A percentile compares a stretch with the other conserved stretches of the same genome.
These are phyloP conservation scores for Phyllotreta cruciferae DNA, from an alignment of 2,888 invertebrate genomes.

Conservation along the genomic window DNA sequence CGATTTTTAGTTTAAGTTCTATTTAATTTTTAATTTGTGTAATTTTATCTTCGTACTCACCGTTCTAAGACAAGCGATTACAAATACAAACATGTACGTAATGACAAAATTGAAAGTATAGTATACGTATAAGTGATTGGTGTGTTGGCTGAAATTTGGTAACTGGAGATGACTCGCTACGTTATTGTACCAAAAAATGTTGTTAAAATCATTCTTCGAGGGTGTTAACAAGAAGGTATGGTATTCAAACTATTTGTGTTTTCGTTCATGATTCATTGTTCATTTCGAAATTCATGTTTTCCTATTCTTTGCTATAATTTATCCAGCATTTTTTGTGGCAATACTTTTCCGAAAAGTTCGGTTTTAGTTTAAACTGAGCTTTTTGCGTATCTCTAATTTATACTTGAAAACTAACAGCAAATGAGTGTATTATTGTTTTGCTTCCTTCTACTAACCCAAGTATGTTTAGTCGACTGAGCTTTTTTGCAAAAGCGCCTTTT, in stretches of 20 bases:
- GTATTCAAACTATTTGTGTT: constrained; percentile 10
- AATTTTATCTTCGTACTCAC: no score
- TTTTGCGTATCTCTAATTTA: neutral
- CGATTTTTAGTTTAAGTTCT: no score
- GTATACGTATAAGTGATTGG: constrained; percentile 4
- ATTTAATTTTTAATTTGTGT: no score
- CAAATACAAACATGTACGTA: neutral
- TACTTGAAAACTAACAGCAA: constrained; percentile 24
- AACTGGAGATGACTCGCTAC: constrained; percentile 14
- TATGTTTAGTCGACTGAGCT: constrained; percentile 38
- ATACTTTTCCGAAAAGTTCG: constrained; percentile 9
- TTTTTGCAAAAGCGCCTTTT: constrained; percentile 38
- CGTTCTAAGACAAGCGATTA: neutral
- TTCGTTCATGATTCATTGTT: constrained; percentile 19
- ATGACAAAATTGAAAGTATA: neutral
- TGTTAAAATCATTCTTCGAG: constrained; percentile 15
- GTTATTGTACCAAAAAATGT: constrained; percentile 30
- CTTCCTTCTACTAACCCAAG: constrained; percentile 39
- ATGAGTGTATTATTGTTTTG: constrained; percentile 21
- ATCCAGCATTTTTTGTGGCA: constrained; percentile 32
- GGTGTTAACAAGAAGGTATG: constrained; percentile 20
- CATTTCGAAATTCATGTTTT: constrained; percentile 12
- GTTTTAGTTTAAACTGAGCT: constrained; percentile 5
- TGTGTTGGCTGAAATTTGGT: constrained; percentile 22
- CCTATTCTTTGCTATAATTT: constrained; percentile 19